phyloP scores from a whole-genome alignment of 2,888 invertebrate genomes.

The Choristoneura rosaceana region DNA sequence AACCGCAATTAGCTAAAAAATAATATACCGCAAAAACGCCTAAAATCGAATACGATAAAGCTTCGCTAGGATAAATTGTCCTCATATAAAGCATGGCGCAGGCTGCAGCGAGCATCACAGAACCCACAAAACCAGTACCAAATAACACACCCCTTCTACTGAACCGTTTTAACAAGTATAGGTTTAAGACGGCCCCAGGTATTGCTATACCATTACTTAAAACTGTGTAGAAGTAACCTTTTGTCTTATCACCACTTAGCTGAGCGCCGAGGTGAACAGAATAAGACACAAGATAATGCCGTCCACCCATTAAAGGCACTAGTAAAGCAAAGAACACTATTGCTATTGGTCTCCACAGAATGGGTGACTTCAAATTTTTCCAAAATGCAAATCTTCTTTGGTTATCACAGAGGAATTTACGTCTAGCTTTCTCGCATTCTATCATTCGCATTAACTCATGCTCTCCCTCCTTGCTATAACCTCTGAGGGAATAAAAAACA shows the following conservation, averaged over 20 bases:
- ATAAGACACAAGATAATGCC: constrained; percentile 33
- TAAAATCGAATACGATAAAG: constrained; percentile 22
- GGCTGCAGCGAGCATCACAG: background rate
- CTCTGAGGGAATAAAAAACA: constrained; percentile 15
- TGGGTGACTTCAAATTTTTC: constrained; percentile 23
- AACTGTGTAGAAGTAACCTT: constrained; percentile 29
- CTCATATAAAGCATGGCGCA: constrained; percentile 2
- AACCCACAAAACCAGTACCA: constrained; percentile 1
- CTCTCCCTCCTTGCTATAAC: constrained; percentile 9
- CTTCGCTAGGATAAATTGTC: constrained; percentile 6
- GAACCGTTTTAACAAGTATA: constrained; percentile 4
- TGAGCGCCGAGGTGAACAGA: constrained; percentile 32
- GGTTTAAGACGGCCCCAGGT: background rate
- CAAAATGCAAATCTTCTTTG: background rate
- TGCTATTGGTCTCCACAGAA: constrained; percentile 35
- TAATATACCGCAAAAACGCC: constrained; percentile 18
- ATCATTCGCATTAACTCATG: constrained; percentile 6
- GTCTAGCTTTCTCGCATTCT: constrained; percentile 9
- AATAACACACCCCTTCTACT: constrained; percentile 23
- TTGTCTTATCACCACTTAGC: constrained; percentile 27
- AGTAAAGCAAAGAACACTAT: constrained; percentile 22
- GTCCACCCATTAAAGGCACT: constrained; percentile 29
- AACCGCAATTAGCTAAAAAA: constrained; percentile 12
- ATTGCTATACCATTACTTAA: constrained; percentile 19
- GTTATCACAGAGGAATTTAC: constrained; percentile 13